A percentile compares a stretch with the other conserved stretches of the same genome.
Conservation (phyloP, 2,113 vertebrate species). For the Channa maculata region DNA sequence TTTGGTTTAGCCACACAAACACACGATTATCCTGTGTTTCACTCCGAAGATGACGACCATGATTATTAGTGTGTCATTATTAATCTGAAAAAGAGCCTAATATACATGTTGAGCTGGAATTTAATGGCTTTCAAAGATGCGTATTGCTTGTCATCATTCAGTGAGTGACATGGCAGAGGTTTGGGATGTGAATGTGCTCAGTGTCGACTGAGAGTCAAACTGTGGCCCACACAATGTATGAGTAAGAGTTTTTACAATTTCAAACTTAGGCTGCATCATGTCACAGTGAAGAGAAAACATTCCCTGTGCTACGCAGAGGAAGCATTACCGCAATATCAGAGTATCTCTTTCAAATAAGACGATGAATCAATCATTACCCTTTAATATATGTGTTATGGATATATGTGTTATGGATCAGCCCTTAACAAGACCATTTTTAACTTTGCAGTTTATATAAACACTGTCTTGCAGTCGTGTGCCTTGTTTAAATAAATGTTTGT, state of each 20-base stretch:
- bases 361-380: no score
- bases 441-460: no score
- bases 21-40: not conserved
- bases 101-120: not conserved
- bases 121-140: slow-evolving; percentile 20
- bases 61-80: slow-evolving; percentile 10
- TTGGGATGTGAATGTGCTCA: not conserved
- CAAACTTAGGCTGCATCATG: not conserved
- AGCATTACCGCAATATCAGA: no score
- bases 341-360: no score
- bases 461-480: no score
- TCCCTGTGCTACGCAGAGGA: not conserved
- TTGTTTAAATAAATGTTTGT: no score
- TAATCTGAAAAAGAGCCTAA: not conserved
- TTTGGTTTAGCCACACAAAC: not conserved
- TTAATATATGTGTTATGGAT: no score
- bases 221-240: not conserved
- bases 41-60: not conserved
- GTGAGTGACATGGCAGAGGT: slow-evolving; percentile 28
- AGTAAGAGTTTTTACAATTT: not conserved
- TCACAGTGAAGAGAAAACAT: not conserved
- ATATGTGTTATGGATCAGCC: no score
- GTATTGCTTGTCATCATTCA: slow-evolving; percentile 5
- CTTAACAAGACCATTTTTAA: no score
- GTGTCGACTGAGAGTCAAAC: not conserved